Evolutionary conservation across 2,888 invertebrate genomes (phyloP).

Genomic region (Lasioglossum leucozonium): DNA sequence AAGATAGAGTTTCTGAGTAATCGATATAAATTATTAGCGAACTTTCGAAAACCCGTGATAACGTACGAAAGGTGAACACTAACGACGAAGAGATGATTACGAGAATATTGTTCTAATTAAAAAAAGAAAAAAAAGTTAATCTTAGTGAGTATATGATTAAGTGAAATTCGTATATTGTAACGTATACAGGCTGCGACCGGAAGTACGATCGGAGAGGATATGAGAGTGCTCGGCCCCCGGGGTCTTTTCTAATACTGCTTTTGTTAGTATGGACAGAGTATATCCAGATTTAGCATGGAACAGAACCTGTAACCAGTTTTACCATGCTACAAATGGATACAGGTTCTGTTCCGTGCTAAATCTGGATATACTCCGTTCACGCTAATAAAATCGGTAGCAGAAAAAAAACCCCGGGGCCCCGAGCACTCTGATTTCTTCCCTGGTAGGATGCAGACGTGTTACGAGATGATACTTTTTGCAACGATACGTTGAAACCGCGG

Average conservation of each 20-base stretch:
- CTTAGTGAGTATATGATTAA: constrained; percentile 38
- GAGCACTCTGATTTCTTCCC: too few species aligned
- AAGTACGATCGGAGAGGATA: neutral
- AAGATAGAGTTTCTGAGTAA: constrained; percentile 28
- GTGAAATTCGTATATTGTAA: constrained; percentile 36
- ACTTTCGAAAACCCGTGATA: constrained; percentile 41
- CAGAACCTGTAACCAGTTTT: too few species aligned
- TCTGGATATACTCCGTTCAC: too few species aligned
- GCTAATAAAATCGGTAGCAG: too few species aligned
- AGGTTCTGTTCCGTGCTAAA: too few species aligned
- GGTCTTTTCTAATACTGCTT: too few species aligned
- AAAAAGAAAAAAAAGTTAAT: constrained; percentile 25
- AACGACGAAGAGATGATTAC: neutral
- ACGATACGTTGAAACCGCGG: neutral
- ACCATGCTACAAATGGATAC: too few species aligned
- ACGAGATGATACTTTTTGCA: neutral
- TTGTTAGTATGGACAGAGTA: too few species aligned
- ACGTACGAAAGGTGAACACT: constrained; percentile 39
- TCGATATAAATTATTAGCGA: constrained; percentile 24
- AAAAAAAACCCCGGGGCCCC: too few species aligned
- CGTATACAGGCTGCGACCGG: neutral
- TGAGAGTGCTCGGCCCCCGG: too few species aligned
- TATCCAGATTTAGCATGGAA: too few species aligned
- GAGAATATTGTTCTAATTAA: constrained; percentile 31
- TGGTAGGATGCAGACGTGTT: neutral